A percentile compares a stretch with the other conserved stretches of the same genome.
Evolutionary conservation across 2,113 vertebrate genomes (phyloP).

Genomic region (Fulmarus glacialis): DNA sequence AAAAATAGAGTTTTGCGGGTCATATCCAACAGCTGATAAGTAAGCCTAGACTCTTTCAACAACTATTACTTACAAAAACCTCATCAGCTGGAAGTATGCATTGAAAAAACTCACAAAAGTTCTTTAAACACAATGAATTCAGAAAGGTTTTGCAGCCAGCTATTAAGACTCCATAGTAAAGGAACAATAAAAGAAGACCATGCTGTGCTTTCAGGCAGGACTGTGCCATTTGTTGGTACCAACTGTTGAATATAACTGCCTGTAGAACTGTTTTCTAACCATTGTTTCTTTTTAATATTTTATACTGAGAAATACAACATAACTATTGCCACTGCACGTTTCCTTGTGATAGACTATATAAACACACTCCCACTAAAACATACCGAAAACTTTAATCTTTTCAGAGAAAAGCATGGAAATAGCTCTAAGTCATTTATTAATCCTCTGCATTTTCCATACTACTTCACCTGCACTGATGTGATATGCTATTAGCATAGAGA

Average conservation of each 20-base stretch:
- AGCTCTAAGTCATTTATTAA: not conserved
- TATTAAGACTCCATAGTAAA: constrained; percentile 26
- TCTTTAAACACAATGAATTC: constrained; percentile 30
- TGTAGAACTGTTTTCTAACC: constrained; percentile 19
- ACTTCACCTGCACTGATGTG: constrained; percentile 1
- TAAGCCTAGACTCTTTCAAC: constrained; percentile 12
- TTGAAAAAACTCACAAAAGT: constrained; percentile 37
- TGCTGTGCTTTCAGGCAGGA: constrained; percentile 47
- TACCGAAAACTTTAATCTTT: not conserved
- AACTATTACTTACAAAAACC: not conserved
- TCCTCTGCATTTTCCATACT: not conserved
- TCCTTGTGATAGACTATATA: not conserved
- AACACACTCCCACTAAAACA: not conserved
- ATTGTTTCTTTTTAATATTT: constrained; percentile 6
- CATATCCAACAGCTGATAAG: constrained; percentile 23
- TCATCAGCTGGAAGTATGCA: constrained; percentile 27
- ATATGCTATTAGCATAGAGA: constrained; percentile 37
- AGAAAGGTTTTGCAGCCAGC: constrained; percentile 26
- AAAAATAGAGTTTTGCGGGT: constrained; percentile 38
- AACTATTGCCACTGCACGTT: not conserved
- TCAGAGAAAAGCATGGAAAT: not conserved
- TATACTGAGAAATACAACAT: not conserved
- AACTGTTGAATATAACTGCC: constrained; percentile 13
- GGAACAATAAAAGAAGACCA: constrained; percentile 5
- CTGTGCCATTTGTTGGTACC: constrained; percentile 30